phyloP scores from a whole-genome alignment of 2,113 vertebrate species.

The Leptosomus discolor region DNA sequence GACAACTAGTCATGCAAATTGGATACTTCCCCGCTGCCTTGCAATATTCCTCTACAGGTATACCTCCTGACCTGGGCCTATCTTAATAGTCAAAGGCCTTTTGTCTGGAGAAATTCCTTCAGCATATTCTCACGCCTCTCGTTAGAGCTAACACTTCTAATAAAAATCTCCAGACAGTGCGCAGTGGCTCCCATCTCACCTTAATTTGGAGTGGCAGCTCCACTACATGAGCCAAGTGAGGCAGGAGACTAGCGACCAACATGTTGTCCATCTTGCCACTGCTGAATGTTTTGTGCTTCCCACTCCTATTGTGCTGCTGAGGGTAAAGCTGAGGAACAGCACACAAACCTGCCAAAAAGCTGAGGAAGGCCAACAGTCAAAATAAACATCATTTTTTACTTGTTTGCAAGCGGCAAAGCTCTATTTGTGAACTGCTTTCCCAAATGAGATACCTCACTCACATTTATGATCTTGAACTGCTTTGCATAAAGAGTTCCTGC shows the following conservation, averaged over 20 bases:
- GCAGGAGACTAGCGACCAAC: background rate
- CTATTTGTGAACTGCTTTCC: background rate
- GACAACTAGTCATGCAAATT: background rate
- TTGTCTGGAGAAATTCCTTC: background rate
- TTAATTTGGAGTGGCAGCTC: background rate
- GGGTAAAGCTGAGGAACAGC: background rate
- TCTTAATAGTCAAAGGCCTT: background rate
- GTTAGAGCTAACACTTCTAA: background rate
- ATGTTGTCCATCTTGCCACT: background rate
- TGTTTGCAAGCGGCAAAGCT: background rate
- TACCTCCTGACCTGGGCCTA: background rate
- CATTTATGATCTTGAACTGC: fast-evolving
- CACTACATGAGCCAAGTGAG: background rate
- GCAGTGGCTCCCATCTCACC: background rate
- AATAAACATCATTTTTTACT: background rate
- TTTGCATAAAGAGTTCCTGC: background rate
- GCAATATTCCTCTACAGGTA: fast-evolving
- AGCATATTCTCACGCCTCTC: background rate
- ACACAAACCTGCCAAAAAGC: background rate
- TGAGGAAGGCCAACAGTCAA: background rate
- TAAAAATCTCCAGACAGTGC: background rate
- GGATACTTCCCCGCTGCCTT: fast-evolving
- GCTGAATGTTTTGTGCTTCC: background rate
- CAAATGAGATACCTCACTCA: background rate
- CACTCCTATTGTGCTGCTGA: background rate